Evolutionary conservation across 2,113 vertebrate genomes (phyloP), one percentile per base, ranked within the genome.

Genomic region (Psittacula cyanocephala): DNA sequence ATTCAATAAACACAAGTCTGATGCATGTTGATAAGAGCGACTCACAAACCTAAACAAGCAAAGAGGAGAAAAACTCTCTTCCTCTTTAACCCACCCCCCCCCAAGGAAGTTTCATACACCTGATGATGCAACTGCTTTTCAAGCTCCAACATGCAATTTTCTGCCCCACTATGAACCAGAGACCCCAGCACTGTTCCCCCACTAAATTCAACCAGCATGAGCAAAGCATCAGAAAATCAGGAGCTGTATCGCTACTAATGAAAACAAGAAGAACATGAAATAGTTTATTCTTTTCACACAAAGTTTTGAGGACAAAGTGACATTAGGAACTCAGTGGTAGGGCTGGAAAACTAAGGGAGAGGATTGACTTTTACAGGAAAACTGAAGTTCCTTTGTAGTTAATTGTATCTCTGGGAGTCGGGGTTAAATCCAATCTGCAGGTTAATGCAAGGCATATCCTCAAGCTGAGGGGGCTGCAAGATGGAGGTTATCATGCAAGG

Each of bases 1-100:
- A 77, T 74, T 81, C 93, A 91, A 75, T 95, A 93, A 88, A 70
- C 72, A 95, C 50, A 18, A 35, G 20, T 46, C 92, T 94, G 95
- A 93, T 90, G 76, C 25, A 46, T 0, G 0, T 19, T 81, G 93
- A 78, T 91, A 93, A 89, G 55, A 79, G 53, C 86, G 20, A 41
- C 35, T 93, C 76, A 33, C 69, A 91, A 88, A 94, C 80, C 86
- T 75, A 95, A 96, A 63, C 59, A 93, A 81, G 76, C 2, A 0
- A 19, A 59, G 37, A 64, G 62, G 29, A 94, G 80, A 92, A 95
- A 90, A 92, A 7, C 29, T 52, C 27, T 88, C 49, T 94, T 94
- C 76, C 90, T 93, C 50, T 90, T 69, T 46, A 86, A 46, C 9
- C 6, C 37, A 37, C 37, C 37, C 24, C 35, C 44, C n/a, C 41